These are phyloP conservation scores for Lagopus leucura DNA, from an alignment of 2,113 vertebrate species.

Conservation along the genomic window DNA sequence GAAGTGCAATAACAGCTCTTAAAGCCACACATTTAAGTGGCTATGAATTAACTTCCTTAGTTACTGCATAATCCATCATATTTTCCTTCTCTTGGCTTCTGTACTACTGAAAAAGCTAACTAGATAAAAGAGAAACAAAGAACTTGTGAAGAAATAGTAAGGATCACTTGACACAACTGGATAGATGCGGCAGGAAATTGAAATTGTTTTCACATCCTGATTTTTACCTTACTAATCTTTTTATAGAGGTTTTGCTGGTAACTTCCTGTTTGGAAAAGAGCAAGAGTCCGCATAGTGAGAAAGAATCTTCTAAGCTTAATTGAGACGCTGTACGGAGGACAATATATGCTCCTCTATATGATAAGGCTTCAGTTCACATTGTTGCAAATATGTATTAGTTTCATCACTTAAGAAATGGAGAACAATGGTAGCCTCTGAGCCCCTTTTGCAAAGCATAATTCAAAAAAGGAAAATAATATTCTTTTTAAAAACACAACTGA, in stretches of 20 bases:
- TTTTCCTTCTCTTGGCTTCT: conserved; percentile 17
- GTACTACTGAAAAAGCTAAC: not conserved
- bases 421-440: not conserved
- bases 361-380: not conserved
- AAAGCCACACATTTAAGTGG: conserved; percentile 15
- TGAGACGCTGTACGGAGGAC: not conserved
- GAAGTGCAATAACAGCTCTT: conserved; percentile 16
- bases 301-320: not conserved
- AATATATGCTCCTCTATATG: not conserved
- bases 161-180: not conserved
- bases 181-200: not conserved
- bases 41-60: conserved; percentile 25
- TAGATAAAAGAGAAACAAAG: not conserved
- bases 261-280: not conserved
- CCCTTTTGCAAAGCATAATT: not conserved
- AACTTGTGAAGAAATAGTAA: not conserved
- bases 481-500: not conserved
- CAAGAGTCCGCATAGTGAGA: not conserved
- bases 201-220: not conserved
- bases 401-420: not conserved
- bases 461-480: not conserved
- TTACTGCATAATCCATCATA: conserved; percentile 13
- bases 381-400: not conserved
- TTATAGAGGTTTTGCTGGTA: not conserved
- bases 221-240: not conserved